Percentiles rank a stretch among this genome's conserved stretches.
Evolutionary conservation across 2,888 invertebrate species (phyloP).

Genomic region (Lasioglossum oenotherae): DNA sequence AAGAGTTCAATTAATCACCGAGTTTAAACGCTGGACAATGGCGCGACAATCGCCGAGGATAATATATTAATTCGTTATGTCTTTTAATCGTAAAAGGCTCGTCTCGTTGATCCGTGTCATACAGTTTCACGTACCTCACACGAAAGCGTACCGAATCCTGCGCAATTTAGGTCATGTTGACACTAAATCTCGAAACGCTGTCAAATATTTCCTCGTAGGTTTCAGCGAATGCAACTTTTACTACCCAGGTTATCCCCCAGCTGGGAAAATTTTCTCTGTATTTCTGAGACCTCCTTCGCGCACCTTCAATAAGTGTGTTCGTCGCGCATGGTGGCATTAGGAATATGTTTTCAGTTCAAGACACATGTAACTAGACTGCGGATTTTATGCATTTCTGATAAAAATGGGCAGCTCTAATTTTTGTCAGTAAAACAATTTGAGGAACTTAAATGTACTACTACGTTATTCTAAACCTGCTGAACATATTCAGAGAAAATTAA

Average conservation of each 20-base stretch:
- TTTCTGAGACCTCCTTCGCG: neutral
- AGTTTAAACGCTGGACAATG: neutral
- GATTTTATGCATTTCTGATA: too few species aligned
- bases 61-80: neutral
- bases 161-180: constrained; percentile 28
- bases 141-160: neutral
- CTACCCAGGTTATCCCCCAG: neutral
- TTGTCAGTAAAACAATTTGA: too few species aligned
- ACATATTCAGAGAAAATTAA: too few species aligned
- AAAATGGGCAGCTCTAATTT: too few species aligned
- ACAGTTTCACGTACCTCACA: neutral
- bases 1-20: neutral
- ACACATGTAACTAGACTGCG: too few species aligned
- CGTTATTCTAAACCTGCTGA: too few species aligned
- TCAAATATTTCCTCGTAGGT: constrained; percentile 27
- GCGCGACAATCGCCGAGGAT: neutral
- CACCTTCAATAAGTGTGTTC: neutral
- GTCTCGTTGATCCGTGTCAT: neutral
- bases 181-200: constrained; percentile 28
- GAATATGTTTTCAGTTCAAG: too few species aligned
- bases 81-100: neutral
- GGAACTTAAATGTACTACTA: too few species aligned
- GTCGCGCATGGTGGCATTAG: too few species aligned
- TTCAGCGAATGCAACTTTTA: neutral
- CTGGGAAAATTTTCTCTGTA: constrained; percentile 6